Evolutionary conservation across 2,113 vertebrate species (phyloP).

Genomic region (Apteryx owenii): DNA sequence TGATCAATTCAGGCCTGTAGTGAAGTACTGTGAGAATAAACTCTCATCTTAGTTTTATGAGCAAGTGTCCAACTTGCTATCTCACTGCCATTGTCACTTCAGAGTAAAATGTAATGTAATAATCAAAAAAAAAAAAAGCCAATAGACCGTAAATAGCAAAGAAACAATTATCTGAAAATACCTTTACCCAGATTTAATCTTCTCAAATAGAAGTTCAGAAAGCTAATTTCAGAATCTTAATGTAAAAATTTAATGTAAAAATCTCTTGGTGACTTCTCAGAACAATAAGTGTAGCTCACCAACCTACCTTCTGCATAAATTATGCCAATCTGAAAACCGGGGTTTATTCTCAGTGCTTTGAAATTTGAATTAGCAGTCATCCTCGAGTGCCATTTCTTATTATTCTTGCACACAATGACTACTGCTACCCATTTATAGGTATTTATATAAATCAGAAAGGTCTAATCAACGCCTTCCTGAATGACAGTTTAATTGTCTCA

Average conservation of each 20-base stretch:
- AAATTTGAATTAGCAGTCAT: conserved; percentile 44
- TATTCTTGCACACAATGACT: conserved; percentile 48
- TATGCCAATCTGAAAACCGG: neutral
- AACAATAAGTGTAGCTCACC: conserved; percentile 43
- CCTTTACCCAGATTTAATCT: neutral
- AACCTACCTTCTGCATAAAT: conserved; percentile 58
- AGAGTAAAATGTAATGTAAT: neutral
- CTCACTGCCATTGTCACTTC: neutral
- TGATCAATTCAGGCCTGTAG: neutral
- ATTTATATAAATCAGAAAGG: conserved; percentile 11
- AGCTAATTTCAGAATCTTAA: neutral
- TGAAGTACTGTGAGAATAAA: neutral
- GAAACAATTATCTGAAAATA: neutral
- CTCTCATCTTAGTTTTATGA: neutral
- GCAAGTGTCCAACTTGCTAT: neutral
- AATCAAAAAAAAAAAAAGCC: neutral
- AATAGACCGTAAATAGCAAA: too few species aligned
- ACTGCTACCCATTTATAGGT: conserved; percentile 23
- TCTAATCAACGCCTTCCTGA: conserved; percentile 37
- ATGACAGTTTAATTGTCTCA: conserved; percentile 9
- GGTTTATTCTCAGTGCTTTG: conserved; percentile 49
- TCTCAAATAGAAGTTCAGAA: conserved; percentile 4
- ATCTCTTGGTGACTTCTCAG: conserved; percentile 4
- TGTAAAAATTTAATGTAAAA: conserved; percentile 17
- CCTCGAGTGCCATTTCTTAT: conserved; percentile 38